Evolutionary conservation across 2,888 invertebrate species (phyloP).

Genomic region (Tromatobia lineatoria): DNA sequence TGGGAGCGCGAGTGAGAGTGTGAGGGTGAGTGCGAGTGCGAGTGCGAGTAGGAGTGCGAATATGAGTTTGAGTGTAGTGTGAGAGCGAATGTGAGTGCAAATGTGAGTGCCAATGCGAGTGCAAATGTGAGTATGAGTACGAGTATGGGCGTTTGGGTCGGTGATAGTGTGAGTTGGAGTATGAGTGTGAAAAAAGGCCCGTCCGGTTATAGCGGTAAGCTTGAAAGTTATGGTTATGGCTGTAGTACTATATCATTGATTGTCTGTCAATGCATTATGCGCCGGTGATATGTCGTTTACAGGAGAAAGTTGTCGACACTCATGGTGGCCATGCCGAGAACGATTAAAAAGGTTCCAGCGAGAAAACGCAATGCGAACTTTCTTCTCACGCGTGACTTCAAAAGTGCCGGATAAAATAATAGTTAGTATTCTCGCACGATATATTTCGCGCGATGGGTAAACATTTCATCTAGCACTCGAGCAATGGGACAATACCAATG

Average conservation of each 20-base stretch:
- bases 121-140: too few relatives aligned
- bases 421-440: slow-evolving; percentile 49
- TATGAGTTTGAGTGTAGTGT: too few relatives aligned
- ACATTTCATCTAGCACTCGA: background rate
- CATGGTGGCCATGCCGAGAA: background rate
- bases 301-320: slow-evolving; percentile 51
- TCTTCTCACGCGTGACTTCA: slow-evolving; percentile 17
- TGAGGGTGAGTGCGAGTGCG: too few relatives aligned
- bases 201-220: background rate
- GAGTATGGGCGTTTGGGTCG: too few relatives aligned
- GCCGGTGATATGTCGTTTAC: slow-evolving; percentile 10
- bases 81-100: too few relatives aligned
- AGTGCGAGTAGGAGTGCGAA: too few relatives aligned
- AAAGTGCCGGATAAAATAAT: slow-evolving; percentile 33
- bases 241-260: slow-evolving; percentile 38
- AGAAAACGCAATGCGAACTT: slow-evolving; percentile 22
- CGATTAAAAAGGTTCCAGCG: slow-evolving; percentile 17
- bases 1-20: too few relatives aligned
- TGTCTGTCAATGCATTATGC: slow-evolving; percentile 9
- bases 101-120: too few relatives aligned
- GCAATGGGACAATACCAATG: slow-evolving; percentile 8
- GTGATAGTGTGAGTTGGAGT: too few relatives aligned
- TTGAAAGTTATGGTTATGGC: background rate
- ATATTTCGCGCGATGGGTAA: slow-evolving; percentile 14
- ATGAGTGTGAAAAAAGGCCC: background rate